A percentile compares a stretch with the other conserved stretches of the same genome.
Evolutionary conservation across 2,797 vertebrate genomes (phyloP).

Genomic region (Molossus alvarezi): DNA sequence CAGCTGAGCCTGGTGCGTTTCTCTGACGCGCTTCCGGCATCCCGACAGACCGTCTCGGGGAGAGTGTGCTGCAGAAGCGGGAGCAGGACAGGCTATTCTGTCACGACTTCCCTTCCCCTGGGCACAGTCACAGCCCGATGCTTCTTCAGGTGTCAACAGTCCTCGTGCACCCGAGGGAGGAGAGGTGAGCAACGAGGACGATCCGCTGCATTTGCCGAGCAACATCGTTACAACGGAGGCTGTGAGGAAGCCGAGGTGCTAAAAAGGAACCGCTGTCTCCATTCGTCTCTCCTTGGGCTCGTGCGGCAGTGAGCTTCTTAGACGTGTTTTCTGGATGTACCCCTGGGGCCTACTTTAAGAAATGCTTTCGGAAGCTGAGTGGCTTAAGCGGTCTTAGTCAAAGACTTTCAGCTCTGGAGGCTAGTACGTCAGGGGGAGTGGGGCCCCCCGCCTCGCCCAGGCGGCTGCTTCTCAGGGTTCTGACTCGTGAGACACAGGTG

Average conservation of each 20-base stretch:
- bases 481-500: background rate
- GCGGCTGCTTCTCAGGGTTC: background rate
- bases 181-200: constrained; percentile 44
- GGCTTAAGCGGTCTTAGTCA: constrained; percentile 58
- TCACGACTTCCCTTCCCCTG: background rate
- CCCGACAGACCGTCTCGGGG: background rate
- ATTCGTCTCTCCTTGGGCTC: constrained; percentile 28
- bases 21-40: background rate
- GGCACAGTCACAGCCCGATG: constrained; percentile 28
- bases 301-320: background rate
- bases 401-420: constrained; percentile 60
- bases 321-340: background rate
- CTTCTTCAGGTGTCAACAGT: constrained; percentile 59
- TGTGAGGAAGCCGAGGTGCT: constrained; percentile 52
- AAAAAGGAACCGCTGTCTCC: constrained; percentile 58
- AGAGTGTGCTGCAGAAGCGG: background rate
- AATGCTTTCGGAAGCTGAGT: constrained; percentile 70
- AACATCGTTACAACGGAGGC: constrained; percentile 45
- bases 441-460: background rate
- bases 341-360: constrained; percentile 36
- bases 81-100: background rate
- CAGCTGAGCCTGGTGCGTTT: background rate
- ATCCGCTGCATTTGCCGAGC: constrained; percentile 64
- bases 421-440: background rate
- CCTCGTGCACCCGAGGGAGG: background rate